Percentiles rank a stretch among this genome's conserved stretches.
Evolutionary conservation across 2,797 vertebrate species (phyloP).

Genomic region (Eulemur coronatus): DNA sequence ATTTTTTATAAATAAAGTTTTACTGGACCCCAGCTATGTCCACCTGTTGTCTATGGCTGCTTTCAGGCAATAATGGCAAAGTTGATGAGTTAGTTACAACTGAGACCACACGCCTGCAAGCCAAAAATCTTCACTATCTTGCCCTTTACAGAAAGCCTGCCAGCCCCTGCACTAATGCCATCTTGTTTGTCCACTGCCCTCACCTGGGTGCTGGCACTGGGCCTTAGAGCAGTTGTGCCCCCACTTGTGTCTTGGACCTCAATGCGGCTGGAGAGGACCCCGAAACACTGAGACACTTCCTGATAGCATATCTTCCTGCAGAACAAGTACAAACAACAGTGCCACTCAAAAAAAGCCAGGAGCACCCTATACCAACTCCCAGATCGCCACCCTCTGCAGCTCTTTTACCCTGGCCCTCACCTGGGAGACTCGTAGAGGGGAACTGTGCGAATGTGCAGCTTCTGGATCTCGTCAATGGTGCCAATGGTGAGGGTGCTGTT

Average conservation of each 20-base stretch:
- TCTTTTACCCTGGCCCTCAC: slow-evolving; percentile 80
- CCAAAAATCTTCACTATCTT: neutral
- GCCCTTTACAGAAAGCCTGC: neutral
- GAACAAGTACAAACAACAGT: neutral
- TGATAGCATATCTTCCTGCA: slow-evolving; percentile 98
- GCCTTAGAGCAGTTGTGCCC: slow-evolving; percentile 93
- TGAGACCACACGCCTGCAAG: neutral
- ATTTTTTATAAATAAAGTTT: neutral
- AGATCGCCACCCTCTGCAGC: rapidly evolving
- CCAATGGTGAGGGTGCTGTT: slow-evolving; percentile 99
- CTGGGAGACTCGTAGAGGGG: slow-evolving; percentile 97
- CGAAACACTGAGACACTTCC: slow-evolving; percentile 98
- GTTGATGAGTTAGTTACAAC: neutral
- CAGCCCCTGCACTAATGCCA: neutral
- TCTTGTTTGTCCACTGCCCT: neutral
- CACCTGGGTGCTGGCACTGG: slow-evolving; percentile 99
- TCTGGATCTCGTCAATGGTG: slow-evolving; percentile 99
- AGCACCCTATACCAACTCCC: rapidly evolving
- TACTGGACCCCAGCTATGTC: neutral
- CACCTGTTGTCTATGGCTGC: neutral
- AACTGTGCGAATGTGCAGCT: slow-evolving; percentile 97
- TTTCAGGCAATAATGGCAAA: neutral
- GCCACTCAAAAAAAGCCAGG: neutral
- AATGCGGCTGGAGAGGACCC: slow-evolving; percentile 96
- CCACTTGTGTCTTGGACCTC: slow-evolving; percentile 98